Percentiles rank a stretch among this genome's conserved stretches.
phyloP scores from a whole-genome alignment of 2,113 vertebrate genomes.

The Sinocyclocheilus anshuiensis region DNA sequence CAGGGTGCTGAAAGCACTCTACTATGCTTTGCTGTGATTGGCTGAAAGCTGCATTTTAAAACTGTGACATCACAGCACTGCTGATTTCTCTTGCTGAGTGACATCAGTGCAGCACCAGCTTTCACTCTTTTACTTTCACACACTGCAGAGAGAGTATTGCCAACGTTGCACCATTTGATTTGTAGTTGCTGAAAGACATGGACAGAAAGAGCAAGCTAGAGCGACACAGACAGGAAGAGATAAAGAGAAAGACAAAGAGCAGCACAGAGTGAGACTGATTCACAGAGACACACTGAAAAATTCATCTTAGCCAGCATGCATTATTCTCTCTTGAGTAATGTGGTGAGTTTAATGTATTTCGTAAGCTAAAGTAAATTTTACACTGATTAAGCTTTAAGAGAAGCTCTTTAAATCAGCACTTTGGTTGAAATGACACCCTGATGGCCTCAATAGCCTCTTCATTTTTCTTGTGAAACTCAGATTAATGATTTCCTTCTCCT shows the following conservation, averaged over 20 bases:
- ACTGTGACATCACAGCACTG: slow-evolving; percentile 15
- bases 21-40: background rate
- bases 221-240: background rate
- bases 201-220: slow-evolving; percentile 1
- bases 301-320: background rate
- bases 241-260: background rate
- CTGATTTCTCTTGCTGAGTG: slow-evolving; percentile 8
- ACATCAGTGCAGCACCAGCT: slow-evolving; percentile 33
- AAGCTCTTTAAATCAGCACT: background rate
- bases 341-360: background rate
- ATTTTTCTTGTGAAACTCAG: background rate
- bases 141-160: background rate
- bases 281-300: background rate
- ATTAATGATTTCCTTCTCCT: background rate
- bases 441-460: background rate
- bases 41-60: background rate
- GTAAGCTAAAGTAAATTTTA: background rate
- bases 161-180: slow-evolving; percentile 7
- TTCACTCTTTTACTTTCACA: slow-evolving; percentile 1
- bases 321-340: background rate
- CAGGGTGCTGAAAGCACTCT: slow-evolving; percentile 43
- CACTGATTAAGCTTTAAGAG: background rate
- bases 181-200: background rate
- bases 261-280: background rate
- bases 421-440: slow-evolving; percentile 11